A percentile compares a stretch with the other conserved stretches of the same genome.
These are phyloP conservation scores for Chrysolina haemoptera DNA, from an alignment of 2,888 invertebrate species.

Conservation along the genomic window DNA sequence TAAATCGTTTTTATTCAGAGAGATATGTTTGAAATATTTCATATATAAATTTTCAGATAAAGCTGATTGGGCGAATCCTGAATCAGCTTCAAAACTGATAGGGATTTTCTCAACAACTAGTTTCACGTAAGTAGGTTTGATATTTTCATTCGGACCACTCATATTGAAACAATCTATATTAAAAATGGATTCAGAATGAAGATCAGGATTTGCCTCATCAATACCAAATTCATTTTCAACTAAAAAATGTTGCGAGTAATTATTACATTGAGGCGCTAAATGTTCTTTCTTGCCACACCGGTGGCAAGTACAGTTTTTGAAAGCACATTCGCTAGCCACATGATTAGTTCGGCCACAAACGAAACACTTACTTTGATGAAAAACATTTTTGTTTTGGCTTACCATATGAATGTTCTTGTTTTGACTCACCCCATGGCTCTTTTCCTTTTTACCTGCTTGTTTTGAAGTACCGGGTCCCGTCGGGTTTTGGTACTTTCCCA, in stretches of 20 bases:
- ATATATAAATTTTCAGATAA: slow-evolving; percentile 16
- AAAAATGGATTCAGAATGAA: slow-evolving; percentile 1
- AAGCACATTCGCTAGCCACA: background rate
- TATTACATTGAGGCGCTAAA: background rate
- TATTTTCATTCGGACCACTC: slow-evolving; percentile 3
- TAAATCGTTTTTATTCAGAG: background rate
- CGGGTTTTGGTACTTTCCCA: background rate
- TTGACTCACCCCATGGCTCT: background rate
- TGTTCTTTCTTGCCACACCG: too few relatives aligned
- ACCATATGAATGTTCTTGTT: background rate
- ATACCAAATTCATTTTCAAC: background rate
- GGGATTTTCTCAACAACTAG: slow-evolving; percentile 14
- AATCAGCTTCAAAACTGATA: slow-evolving; percentile 21
- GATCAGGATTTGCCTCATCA: background rate
- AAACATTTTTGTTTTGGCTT: background rate
- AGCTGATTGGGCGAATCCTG: slow-evolving; percentile 18
- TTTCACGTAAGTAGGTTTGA: slow-evolving; percentile 10
- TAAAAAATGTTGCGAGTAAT: background rate
- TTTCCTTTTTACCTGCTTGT: background rate
- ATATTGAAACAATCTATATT: background rate
- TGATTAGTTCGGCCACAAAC: slow-evolving; percentile 7
- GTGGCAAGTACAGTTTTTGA: background rate
- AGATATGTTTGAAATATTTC: slow-evolving; percentile 6
- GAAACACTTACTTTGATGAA: background rate
- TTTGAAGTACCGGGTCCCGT: background rate